Evolutionary conservation across 2,113 vertebrate genomes (phyloP), one percentile per base, ranked within the genome.

Genomic region (Pseudorectes ferrugineus): DNA sequence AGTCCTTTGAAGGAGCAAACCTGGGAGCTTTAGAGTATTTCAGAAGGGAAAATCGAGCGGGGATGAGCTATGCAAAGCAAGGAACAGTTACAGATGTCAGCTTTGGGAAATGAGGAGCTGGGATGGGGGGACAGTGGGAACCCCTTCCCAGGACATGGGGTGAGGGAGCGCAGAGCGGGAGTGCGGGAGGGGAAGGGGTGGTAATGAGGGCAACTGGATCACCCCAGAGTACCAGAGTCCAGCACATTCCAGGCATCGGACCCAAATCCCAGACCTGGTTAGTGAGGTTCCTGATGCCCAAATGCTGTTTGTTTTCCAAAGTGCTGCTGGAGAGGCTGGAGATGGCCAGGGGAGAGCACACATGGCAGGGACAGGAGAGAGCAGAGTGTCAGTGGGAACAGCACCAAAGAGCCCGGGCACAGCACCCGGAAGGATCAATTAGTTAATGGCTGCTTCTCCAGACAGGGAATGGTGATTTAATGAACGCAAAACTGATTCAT

Each of bases 401-500:
- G 59, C 43, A 20, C 25, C 61, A 22, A 13, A 24, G 66, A 67
- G 42, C 18, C 29, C 1, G 5, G 57, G 38, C 4, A 49, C 31
- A 8, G 68, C 8, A 59, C 65, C 49, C 4, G 1, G 42, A 49
- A 46, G 35, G 48, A 66, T 55, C 89, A 73, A n/a, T 77, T 26
- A 28, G 85, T 45, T 88, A 33, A 78, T 49, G 31, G 65, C 73
- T 92, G 71, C 74, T 40, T 12, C 67, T 91, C 40, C 12, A 57
- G 73, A 25, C 38, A 54, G 51, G 67, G 61, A 86, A 67, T 89
- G 92, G 94, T 74, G 88, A 80, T 72, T 92, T 96, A 96, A 95
- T 94, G 92, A 95, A 79, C 6, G 19, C 52, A 54, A 79, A 67
- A 80, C 57, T 78, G 91, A 95, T 76, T 21, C 86, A 97, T 89